Conservation (phyloP, 2,113 vertebrate species). For the Tamias sibiricus region DNA sequence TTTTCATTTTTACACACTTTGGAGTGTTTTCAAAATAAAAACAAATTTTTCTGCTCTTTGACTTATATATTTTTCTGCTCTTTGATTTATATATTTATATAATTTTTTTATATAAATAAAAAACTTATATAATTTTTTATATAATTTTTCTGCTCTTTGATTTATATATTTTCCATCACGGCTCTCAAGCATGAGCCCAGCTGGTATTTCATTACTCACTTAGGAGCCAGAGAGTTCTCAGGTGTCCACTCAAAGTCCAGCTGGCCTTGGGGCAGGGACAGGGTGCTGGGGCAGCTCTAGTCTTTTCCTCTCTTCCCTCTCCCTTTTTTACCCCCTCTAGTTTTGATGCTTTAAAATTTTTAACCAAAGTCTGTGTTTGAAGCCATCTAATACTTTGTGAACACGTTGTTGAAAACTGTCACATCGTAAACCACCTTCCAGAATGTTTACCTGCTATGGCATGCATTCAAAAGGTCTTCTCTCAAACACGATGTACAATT, state of each 20-base stretch:
- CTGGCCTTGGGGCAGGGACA: neutral
- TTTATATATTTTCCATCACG: neutral
- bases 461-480: neutral
- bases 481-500: neutral
- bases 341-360: slow-evolving; percentile 22
- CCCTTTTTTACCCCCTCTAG: neutral
- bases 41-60: slow-evolving; percentile 10
- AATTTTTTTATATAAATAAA: too few relatives aligned
- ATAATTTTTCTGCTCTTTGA: slow-evolving; percentile 46
- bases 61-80: too few relatives aligned
- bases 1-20: neutral
- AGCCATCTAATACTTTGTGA: neutral
- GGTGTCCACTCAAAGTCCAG: neutral
- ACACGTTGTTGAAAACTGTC: neutral
- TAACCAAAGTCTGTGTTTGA: neutral
- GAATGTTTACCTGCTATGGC: neutral
- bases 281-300: neutral
- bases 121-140: too few relatives aligned
- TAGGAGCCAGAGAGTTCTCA: neutral
- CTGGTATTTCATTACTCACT: neutral
- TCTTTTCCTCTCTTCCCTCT: neutral
- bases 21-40: neutral
- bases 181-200: neutral
- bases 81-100: too few relatives aligned
- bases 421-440: neutral